Evolutionary conservation across 2,888 invertebrate genomes (phyloP), one percentile per base, ranked within the genome.

Genomic region (Troides helena): DNA sequence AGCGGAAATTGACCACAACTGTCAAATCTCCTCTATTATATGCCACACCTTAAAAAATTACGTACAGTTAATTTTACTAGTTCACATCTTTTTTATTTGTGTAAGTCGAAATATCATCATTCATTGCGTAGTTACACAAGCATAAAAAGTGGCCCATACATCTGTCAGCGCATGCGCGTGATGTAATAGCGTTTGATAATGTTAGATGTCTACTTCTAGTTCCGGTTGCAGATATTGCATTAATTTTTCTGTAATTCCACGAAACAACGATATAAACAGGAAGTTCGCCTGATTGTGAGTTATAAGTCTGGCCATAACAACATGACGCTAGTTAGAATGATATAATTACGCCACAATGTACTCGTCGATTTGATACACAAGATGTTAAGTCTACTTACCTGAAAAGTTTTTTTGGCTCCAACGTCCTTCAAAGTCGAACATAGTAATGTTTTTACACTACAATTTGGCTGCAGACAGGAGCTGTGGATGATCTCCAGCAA

Each of bases 201-300:
- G 74, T 77, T 78, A 78, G 73, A 76, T 76, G 71, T 74, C 72
- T 77, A 75, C 75, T 74, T 75, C 72, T 73, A 67, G 76, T 80
- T 80, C 81, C 81, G 80, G 77, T 73, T 78, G 74, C 75, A 76
- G 74, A 74, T 73, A 72, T 74, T 70, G 68, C 71, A 79, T 78
- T 46, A 46, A 12, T 12, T 12, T 46, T 46, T 46, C 14, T 46
- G 14, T 46, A 14, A 12, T 46, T 46, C 14, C 46, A 46, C 12
- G 46, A 46, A 81, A 76, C 79, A 79, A 21, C 14, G 57, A 10
- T 57, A 3, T 21, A 21, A 10, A 21, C 57, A 57, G n/a, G 18
- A 50, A n/a, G n/a, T n/a, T 53, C 18, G n/a, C 18, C 5, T 6
- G n/a, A n/a, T 53, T 7, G 53, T 53, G 18, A 7, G 6, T n/a